Evolutionary conservation across 2,888 invertebrate species (phyloP).

Genomic region (Drosophila fungiperda): DNA sequence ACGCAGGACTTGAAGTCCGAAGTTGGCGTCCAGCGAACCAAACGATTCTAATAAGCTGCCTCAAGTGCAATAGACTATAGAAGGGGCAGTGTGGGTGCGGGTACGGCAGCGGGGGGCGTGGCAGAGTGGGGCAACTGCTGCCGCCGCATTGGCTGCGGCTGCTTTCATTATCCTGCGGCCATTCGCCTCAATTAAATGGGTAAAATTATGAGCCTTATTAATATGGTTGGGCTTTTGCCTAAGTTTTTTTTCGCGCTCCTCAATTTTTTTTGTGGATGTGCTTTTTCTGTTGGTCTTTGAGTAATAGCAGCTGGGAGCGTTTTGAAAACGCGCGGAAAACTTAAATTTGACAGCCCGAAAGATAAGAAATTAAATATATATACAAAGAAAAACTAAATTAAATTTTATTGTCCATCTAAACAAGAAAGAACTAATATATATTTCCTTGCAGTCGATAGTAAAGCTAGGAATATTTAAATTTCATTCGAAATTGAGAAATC

Average conservation of each 20-base stretch:
- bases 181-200: constrained; percentile 68
- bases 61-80: constrained; percentile 65
- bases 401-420: background rate
- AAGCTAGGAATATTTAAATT: background rate
- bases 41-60: constrained; percentile 75
- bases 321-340: constrained; percentile 8
- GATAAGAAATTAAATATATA: constrained; percentile 5
- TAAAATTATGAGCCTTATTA: constrained; percentile 70
- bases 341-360: background rate
- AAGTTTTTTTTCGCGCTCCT: background rate
- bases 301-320: constrained; percentile 40
- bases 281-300: constrained; percentile 52
- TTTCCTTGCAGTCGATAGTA: background rate
- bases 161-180: constrained; percentile 63
- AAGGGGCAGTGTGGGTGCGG: background rate
- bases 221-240: constrained; percentile 38
- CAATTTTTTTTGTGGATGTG: constrained; percentile 17
- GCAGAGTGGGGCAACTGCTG: constrained; percentile 39
- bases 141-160: constrained; percentile 42
- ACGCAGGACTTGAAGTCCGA: constrained; percentile 50
- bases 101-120: background rate
- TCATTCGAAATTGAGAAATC: background rate
- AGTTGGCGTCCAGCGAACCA: constrained; percentile 58
- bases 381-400: background rate
- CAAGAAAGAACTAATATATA: background rate